These are phyloP conservation scores for Tapirus terrestris DNA, from an alignment of 2,113 vertebrate genomes.

Conservation along the genomic window DNA sequence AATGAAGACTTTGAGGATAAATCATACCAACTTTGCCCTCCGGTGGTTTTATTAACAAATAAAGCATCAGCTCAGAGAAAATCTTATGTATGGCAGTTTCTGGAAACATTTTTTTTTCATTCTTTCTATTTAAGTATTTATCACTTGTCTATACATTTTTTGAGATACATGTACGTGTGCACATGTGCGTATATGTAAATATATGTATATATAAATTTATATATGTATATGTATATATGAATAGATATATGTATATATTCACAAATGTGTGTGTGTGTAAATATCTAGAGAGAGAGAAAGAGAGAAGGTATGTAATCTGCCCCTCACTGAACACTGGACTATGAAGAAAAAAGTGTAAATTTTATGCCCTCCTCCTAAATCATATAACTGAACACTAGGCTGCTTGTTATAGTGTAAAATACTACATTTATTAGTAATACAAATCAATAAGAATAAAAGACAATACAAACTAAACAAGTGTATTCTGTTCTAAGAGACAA, in stretches of 20 bases:
- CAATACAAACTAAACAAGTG: background rate
- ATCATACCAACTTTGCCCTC: background rate
- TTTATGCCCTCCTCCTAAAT: background rate
- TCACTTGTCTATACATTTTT: background rate
- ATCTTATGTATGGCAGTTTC: background rate
- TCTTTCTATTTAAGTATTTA: conserved; percentile 11
- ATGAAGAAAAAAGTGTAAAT: background rate
- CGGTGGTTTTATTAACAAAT: conserved; percentile 43
- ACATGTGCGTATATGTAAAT: background rate
- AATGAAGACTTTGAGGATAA: conserved; percentile 47
- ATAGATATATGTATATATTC: background rate
- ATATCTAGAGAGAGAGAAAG: background rate
- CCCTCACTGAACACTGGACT: background rate
- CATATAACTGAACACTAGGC: background rate
- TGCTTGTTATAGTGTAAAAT: background rate
- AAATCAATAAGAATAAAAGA: conserved; percentile 9
- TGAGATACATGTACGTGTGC: background rate
- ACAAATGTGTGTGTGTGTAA: background rate
- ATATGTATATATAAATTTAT: background rate
- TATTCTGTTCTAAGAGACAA: background rate
- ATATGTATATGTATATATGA: background rate
- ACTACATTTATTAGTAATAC: background rate
- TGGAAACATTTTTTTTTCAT: conserved; percentile 6
- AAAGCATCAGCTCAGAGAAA: conserved; percentile 3
- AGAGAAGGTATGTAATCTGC: background rate